A percentile compares a stretch with the other conserved stretches of the same genome.
These are phyloP conservation scores for Troglohyphantes excavatus DNA, from an alignment of 2,888 invertebrate species.

Conservation along the genomic window DNA sequence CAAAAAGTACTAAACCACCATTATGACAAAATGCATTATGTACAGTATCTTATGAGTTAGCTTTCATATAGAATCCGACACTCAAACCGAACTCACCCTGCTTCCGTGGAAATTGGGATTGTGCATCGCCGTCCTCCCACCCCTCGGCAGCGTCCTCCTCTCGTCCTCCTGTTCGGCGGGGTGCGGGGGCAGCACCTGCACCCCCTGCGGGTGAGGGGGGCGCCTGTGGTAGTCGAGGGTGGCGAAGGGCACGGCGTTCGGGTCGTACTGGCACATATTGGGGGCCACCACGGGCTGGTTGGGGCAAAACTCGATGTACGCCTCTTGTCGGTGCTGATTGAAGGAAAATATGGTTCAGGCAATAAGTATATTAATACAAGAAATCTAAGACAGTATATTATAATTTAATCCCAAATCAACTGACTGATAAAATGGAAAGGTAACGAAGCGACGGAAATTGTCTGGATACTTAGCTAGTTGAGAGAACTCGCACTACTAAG, in stretches of 20 bases:
- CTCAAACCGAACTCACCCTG: constrained; percentile 73
- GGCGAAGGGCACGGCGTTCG: constrained; percentile 67
- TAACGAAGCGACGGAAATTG: too few relatives aligned
- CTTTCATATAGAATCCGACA: too few relatives aligned
- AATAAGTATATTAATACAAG: too few relatives aligned
- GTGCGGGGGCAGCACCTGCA: background rate
- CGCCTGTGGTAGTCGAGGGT: constrained; percentile 71
- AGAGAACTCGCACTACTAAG: too few relatives aligned
- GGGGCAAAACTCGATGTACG: constrained; percentile 73
- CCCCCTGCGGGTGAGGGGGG: constrained; percentile 27
- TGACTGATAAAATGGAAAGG: too few relatives aligned
- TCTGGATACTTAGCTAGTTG: too few relatives aligned
- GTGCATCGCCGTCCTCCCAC: constrained; percentile 65
- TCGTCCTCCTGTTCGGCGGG: constrained; percentile 41
- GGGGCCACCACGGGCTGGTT: constrained; percentile 55
- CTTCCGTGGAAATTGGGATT: constrained; percentile 74
- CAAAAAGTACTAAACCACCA: too few relatives aligned
- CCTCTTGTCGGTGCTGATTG: constrained; percentile 71
- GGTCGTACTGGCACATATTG: constrained; percentile 67
- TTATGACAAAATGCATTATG: too few relatives aligned
- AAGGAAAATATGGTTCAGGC: background rate
- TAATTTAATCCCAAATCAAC: too few relatives aligned
- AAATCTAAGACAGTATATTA: too few relatives aligned
- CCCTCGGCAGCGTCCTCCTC: constrained; percentile 61
- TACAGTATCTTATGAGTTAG: too few relatives aligned